Conservation (phyloP, 1,140 invertebrate species). For the Drosophila sp. region DNA sequence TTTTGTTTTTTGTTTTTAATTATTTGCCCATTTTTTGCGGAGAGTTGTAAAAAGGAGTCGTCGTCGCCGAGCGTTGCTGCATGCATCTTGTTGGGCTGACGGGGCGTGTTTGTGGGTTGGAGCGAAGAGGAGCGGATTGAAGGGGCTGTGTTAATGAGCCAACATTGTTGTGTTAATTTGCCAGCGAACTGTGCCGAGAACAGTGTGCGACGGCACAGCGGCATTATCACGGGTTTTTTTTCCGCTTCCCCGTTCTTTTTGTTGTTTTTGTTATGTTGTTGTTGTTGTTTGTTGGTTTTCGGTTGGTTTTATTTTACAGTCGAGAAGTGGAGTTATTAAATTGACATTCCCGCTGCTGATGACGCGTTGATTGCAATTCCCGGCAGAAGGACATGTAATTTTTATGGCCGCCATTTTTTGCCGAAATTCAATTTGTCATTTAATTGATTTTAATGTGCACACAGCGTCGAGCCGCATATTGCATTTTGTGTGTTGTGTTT, state of each 20-base stretch:
- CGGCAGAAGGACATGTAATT: constrained; percentile 78
- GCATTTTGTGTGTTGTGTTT: constrained; percentile 50
- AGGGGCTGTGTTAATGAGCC: constrained; percentile 67
- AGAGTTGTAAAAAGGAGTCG: constrained; percentile 65
- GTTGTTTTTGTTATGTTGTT: constrained; percentile 23
- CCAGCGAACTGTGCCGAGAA: constrained; percentile 33
- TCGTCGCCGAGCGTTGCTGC: not conserved
- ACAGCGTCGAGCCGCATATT: constrained; percentile 28
- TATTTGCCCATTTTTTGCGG: constrained; percentile 71
- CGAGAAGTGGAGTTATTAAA: constrained; percentile 67
- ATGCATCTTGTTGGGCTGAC: not conserved
- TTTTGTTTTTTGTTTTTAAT: constrained; percentile 76
- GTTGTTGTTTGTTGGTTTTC: constrained; percentile 11
- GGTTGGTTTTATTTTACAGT: constrained; percentile 8
- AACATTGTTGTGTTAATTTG: constrained; percentile 82
- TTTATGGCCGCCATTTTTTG: constrained; percentile 76
- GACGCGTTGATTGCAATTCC: constrained; percentile 79
- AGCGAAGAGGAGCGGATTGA: not conserved
- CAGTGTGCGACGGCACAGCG: constrained; percentile 44
- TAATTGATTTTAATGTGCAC: constrained; percentile 80
- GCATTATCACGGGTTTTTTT: not conserved
- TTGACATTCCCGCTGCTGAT: constrained; percentile 71
- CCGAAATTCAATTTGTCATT: constrained; percentile 79
- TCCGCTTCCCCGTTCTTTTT: constrained; percentile 21
- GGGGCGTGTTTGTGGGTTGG: not conserved